These are phyloP conservation scores for Lutraria rhynchaena DNA, from an alignment of 1,140 invertebrate species.

Conservation along the genomic window DNA sequence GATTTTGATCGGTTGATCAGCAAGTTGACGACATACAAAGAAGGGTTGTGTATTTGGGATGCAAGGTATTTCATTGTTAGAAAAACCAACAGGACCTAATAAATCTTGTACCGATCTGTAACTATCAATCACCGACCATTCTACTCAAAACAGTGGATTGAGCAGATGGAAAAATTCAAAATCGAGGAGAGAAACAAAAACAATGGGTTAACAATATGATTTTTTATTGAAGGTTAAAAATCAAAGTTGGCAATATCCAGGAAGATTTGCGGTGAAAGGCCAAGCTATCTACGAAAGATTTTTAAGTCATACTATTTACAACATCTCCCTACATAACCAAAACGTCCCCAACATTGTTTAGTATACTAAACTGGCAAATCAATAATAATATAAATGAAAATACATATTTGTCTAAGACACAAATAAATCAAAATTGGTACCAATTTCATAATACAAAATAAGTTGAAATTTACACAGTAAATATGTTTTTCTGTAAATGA, in stretches of 20 bases:
- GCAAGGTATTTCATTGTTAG: too few relatives aligned
- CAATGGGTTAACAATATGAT: slow-evolving; percentile 50
- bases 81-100: too few relatives aligned
- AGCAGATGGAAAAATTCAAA: too few relatives aligned
- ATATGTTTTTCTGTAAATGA: slow-evolving; percentile 48
- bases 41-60: too few relatives aligned
- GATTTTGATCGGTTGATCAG: too few relatives aligned
- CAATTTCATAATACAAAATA: slow-evolving; percentile 55
- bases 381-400: slow-evolving; percentile 37
- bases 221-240: slow-evolving; percentile 64
- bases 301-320: slow-evolving; percentile 42
- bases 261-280: slow-evolving; percentile 47
- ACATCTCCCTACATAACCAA: slow-evolving; percentile 45
- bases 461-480: slow-evolving; percentile 55
- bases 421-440: slow-evolving; percentile 49
- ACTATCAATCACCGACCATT: too few relatives aligned
- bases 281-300: slow-evolving; percentile 45
- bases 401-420: slow-evolving; percentile 54
- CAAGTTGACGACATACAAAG: too few relatives aligned
- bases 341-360: slow-evolving; percentile 34
- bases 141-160: too few relatives aligned
- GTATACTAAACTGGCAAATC: slow-evolving; percentile 40
- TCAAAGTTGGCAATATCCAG: slow-evolving; percentile 62
- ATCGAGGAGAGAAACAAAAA: slow-evolving; percentile 24
- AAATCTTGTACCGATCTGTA: too few relatives aligned